Evolutionary conservation across 1,140 invertebrate genomes (phyloP).

Genomic region (Littorina saxatilis): DNA sequence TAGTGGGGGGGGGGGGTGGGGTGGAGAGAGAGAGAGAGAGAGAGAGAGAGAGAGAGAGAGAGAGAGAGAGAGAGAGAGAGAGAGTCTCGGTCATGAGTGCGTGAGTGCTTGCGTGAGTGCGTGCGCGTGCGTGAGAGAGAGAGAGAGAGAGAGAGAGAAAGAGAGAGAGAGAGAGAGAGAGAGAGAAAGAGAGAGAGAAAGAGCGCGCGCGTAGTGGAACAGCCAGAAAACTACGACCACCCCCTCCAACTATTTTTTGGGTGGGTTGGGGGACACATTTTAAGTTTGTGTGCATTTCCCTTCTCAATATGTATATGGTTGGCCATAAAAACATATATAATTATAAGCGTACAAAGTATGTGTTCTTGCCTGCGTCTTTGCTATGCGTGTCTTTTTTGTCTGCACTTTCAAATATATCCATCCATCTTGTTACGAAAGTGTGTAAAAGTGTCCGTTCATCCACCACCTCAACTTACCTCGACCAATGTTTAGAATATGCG

Average conservation of each 20-base stretch:
- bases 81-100: background rate
- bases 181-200: background rate
- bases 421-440: no score
- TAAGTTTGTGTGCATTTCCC: no score
- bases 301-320: no score
- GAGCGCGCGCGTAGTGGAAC: no score
- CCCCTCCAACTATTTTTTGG: no score
- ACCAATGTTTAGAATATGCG: background rate
- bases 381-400: no score
- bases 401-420: no score
- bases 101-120: background rate
- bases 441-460: background rate
- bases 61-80: background rate
- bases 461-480: background rate
- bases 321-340: background rate
- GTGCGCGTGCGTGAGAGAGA: background rate
- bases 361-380: background rate
- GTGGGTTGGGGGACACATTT: no score
- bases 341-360: background rate
- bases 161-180: slow-evolving; percentile 6
- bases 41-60: background rate
- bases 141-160: slow-evolving; percentile 3
- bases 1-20: no score
- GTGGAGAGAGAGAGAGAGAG: no score
- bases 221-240: no score